Evolutionary conservation across 1,140 invertebrate genomes (phyloP).

Genomic region (Drosophila sp.): DNA sequence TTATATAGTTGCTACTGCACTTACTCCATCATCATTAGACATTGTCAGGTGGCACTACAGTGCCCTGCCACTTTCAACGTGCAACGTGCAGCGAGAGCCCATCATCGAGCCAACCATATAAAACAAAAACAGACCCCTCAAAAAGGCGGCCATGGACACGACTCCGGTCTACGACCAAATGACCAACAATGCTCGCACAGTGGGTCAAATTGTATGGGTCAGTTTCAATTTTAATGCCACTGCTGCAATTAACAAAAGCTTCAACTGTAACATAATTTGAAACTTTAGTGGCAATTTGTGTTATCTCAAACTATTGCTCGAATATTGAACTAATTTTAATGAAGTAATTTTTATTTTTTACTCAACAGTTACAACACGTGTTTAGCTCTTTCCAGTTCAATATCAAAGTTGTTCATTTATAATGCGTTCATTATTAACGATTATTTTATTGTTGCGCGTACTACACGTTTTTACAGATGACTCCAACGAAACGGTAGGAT

Average conservation of each 20-base stretch:
- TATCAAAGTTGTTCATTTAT: neutral
- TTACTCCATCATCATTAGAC: slow-evolving; percentile 73
- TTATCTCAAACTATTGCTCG: neutral
- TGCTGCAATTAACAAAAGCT: neutral
- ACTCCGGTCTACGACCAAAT: slow-evolving; percentile 22
- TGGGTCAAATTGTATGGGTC: slow-evolving; percentile 7
- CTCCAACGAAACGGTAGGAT: neutral
- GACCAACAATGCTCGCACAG: slow-evolving; percentile 27
- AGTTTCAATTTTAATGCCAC: slow-evolving; percentile 1
- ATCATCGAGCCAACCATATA: slow-evolving; percentile 40
- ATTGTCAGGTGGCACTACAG: slow-evolving; percentile 61
- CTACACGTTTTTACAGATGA: neutral
- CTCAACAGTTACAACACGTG: too few relatives aligned
- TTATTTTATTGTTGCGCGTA: neutral
- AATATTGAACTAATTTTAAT: neutral
- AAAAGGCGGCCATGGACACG: slow-evolving; percentile 40
- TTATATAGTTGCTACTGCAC: slow-evolving; percentile 51
- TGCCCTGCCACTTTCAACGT: slow-evolving; percentile 60
- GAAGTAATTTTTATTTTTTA: neutral
- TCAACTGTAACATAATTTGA: neutral
- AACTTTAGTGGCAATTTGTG: neutral
- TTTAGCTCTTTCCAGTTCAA: neutral
- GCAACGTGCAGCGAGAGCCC: slow-evolving; percentile 37
- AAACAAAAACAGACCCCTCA: slow-evolving; percentile 25
- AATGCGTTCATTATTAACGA: neutral